Conservation (phyloP, 2,797 vertebrate species). For the Sus cebifrons region DNA sequence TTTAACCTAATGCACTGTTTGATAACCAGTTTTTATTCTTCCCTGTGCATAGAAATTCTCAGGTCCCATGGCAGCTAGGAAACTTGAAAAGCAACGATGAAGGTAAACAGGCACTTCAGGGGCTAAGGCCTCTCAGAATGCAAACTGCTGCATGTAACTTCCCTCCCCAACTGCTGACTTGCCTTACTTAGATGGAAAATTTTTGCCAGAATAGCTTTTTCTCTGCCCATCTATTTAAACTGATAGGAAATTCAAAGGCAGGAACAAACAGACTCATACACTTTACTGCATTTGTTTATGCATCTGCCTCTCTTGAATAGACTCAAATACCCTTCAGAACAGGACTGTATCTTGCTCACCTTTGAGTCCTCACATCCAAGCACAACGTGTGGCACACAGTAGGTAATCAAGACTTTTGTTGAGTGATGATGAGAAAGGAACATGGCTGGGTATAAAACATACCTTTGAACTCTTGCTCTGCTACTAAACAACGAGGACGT, state of each 20-base stretch:
- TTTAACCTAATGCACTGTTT: not conserved
- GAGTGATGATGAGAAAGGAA: not conserved
- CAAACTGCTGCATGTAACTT: not conserved
- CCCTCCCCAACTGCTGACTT: not conserved
- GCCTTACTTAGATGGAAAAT: not conserved
- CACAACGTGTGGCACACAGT: not conserved
- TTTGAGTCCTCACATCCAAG: not conserved
- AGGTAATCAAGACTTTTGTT: not conserved
- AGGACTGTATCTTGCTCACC: not conserved
- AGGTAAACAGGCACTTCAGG: not conserved
- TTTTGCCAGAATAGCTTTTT: constrained; percentile 12
- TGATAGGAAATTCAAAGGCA: not conserved
- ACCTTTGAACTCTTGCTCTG: not conserved
- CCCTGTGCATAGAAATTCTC: not conserved
- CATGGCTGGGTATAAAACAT: not conserved
- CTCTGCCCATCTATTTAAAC: not conserved
- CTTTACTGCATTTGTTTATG: not conserved
- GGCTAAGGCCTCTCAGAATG: too few relatives aligned
- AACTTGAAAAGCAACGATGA: not conserved
- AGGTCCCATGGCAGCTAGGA: not conserved
- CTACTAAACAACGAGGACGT: not conserved
- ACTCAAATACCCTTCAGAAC: not conserved
- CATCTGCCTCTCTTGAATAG: not conserved
- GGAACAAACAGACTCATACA: not conserved
- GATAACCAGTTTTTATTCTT: not conserved